Conservation (phyloP, 1,140 invertebrate genomes). For the Orchestia grillus region DNA sequence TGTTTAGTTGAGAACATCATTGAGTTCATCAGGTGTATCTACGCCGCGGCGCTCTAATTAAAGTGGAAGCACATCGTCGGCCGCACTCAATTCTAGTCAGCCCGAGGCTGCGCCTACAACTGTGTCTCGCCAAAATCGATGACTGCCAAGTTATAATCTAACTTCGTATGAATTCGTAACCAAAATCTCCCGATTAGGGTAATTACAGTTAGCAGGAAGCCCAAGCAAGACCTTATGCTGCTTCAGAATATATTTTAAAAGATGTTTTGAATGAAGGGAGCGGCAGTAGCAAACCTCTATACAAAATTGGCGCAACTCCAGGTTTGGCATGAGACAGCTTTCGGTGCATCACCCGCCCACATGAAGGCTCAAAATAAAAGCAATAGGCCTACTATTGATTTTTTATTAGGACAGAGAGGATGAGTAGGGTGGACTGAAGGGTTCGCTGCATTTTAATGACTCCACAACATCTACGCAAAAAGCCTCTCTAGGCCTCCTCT, state of each 20-base stretch:
- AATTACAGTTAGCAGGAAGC: too few species aligned
- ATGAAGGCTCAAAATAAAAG: slow-evolving; percentile 41
- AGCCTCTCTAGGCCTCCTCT: neutral
- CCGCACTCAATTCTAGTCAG: neutral
- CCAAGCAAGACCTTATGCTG: neutral
- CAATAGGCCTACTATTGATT: slow-evolving; percentile 56
- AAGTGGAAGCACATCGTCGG: slow-evolving; percentile 10
- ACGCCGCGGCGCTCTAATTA: neutral
- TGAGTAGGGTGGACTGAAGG: slow-evolving; percentile 55
- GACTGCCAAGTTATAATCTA: neutral
- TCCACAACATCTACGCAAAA: slow-evolving; percentile 31
- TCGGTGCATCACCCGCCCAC: neutral
- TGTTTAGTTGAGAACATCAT: neutral
- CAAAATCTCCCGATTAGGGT: too few species aligned
- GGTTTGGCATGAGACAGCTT: neutral
- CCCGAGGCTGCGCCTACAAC: neutral
- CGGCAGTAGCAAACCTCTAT: neutral
- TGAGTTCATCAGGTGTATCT: neutral
- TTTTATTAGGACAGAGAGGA: slow-evolving; percentile 50
- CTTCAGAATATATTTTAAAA: neutral
- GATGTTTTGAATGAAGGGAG: neutral
- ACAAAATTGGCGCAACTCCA: neutral
- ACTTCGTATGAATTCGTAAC: too few species aligned
- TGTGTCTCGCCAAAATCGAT: neutral
- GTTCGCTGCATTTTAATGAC: slow-evolving; percentile 54